Conservation (phyloP, 2,888 invertebrate species). For the Imbricaverruca yamaguchii region DNA sequence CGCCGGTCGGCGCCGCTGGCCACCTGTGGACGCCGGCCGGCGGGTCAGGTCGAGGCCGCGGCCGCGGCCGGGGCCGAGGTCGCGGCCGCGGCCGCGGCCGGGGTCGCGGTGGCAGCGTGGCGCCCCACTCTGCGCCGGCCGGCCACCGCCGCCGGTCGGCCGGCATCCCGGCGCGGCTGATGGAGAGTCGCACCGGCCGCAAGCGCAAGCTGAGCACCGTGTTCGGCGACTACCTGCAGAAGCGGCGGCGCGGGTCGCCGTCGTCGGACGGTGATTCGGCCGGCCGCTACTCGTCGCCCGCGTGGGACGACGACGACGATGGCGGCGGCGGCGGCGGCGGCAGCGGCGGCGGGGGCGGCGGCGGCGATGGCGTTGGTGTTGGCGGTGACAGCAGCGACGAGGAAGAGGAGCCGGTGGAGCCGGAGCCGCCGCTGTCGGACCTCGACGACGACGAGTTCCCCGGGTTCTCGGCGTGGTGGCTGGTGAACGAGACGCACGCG, state of each 20-base stretch:
- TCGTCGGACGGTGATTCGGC: background rate
- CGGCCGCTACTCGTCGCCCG: background rate
- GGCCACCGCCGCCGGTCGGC: background rate
- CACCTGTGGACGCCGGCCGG: background rate
- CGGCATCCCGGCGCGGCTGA: background rate
- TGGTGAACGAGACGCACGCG: slow-evolving; percentile 2
- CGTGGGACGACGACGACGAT: too few species aligned
- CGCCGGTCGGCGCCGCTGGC: background rate
- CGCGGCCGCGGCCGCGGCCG: background rate
- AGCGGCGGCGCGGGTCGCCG: background rate
- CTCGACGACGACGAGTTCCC: background rate
- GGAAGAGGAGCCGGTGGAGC: background rate
- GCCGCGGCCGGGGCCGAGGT: background rate
- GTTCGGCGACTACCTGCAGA: slow-evolving; percentile 6
- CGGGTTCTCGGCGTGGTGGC: slow-evolving; percentile 17
- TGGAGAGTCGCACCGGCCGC: background rate
- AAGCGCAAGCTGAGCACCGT: background rate
- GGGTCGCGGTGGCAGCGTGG: too few species aligned
- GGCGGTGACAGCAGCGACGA: background rate
- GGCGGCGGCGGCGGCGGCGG: too few species aligned
- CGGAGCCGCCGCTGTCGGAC: background rate
- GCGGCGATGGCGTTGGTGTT: too few species aligned
- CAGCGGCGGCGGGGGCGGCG: too few species aligned
- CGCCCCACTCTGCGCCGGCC: background rate
- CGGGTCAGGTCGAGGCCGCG: background rate